A percentile compares a stretch with the other conserved stretches of the same genome.
phyloP scores from a whole-genome alignment of 1,140 invertebrate species.

The Drosophila serrata region DNA sequence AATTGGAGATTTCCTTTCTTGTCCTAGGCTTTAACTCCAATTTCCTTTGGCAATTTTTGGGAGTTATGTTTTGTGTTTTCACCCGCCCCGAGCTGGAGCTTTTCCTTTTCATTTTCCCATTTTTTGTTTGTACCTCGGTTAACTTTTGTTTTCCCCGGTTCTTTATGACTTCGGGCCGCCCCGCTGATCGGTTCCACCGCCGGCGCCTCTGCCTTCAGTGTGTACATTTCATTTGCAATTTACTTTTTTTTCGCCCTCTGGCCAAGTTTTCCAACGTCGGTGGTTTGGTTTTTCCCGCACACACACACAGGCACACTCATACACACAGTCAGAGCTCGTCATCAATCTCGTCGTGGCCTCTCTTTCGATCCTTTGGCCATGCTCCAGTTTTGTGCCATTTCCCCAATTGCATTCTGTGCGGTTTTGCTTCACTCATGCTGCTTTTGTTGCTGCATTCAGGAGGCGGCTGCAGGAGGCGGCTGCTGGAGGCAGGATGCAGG shows the following conservation, averaged over 20 bases:
- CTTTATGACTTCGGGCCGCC: slow-evolving; percentile 36
- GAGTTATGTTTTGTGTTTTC: not conserved
- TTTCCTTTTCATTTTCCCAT: not conserved
- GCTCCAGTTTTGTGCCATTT: slow-evolving; percentile 66
- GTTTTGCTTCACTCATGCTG: slow-evolving; percentile 32
- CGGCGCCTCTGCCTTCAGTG: slow-evolving; percentile 17
- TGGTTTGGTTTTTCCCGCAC: slow-evolving; percentile 16
- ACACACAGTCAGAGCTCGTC: slow-evolving; percentile 10
- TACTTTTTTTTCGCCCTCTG: slow-evolving; percentile 45
- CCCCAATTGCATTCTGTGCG: slow-evolving; percentile 69
- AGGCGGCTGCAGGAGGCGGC: not conserved
- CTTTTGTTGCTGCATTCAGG: slow-evolving; percentile 31
- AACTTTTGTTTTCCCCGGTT: slow-evolving; percentile 40
- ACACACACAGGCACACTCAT: not conserved
- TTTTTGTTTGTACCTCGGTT: not conserved
- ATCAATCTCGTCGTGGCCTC: slow-evolving; percentile 32
- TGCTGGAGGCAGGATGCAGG: not conserved
- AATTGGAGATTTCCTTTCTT: not conserved
- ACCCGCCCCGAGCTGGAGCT: not conserved
- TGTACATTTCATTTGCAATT: slow-evolving; percentile 49
- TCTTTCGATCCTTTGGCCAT: slow-evolving; percentile 62
- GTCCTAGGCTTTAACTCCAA: not conserved
- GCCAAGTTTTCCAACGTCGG: slow-evolving; percentile 46
- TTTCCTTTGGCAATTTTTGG: not conserved
- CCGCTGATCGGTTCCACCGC: slow-evolving; percentile 18